phyloP scores from a whole-genome alignment of 2,113 vertebrate species.

The Cyprinodon brontotheroides region DNA sequence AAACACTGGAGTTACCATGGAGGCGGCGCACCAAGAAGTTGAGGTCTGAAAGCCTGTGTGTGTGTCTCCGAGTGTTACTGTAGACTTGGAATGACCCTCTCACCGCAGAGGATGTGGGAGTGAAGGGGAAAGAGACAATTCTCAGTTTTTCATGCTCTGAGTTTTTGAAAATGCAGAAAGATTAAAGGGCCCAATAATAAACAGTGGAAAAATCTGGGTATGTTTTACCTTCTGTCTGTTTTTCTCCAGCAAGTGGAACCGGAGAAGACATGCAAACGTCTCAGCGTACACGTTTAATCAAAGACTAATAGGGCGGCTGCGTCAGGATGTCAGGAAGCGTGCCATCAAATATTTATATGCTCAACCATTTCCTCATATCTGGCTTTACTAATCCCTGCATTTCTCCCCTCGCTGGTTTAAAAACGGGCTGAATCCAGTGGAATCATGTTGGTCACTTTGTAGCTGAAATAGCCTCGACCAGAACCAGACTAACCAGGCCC shows the following conservation, averaged over 20 bases:
- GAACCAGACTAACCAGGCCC: slow-evolving; percentile 49
- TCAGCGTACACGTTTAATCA: slow-evolving; percentile 11
- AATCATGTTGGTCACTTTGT: slow-evolving; percentile 67
- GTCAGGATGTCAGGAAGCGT: slow-evolving; percentile 5
- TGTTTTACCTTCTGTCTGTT: slow-evolving; percentile 2
- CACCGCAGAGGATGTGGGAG: slow-evolving; percentile 79
- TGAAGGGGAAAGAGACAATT: slow-evolving; percentile 61
- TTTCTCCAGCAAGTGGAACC: slow-evolving; percentile 6
- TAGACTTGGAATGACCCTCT: slow-evolving; percentile 64
- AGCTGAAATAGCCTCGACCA: slow-evolving; percentile 60
- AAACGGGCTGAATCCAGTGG: slow-evolving; percentile 65
- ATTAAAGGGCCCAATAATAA: slow-evolving; percentile 53
- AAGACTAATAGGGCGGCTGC: slow-evolving; percentile 19
- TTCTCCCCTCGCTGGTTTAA: slow-evolving; percentile 34
- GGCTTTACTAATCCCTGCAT: slow-evolving; percentile 41
- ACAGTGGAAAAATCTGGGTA: slow-evolving; percentile 32
- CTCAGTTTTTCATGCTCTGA: slow-evolving; percentile 39
- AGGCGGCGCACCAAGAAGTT: slow-evolving; percentile 38
- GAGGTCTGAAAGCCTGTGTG: slow-evolving; percentile 21
- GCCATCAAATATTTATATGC: slow-evolving; percentile 35
- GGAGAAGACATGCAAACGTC: background rate
- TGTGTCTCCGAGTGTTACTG: slow-evolving; percentile 46
- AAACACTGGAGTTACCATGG: slow-evolving; percentile 67
- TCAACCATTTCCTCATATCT: slow-evolving; percentile 58
- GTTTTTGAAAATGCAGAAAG: slow-evolving; percentile 29